phyloP scores from a whole-genome alignment of 2,113 vertebrate species.

The Archilochus colubris region DNA sequence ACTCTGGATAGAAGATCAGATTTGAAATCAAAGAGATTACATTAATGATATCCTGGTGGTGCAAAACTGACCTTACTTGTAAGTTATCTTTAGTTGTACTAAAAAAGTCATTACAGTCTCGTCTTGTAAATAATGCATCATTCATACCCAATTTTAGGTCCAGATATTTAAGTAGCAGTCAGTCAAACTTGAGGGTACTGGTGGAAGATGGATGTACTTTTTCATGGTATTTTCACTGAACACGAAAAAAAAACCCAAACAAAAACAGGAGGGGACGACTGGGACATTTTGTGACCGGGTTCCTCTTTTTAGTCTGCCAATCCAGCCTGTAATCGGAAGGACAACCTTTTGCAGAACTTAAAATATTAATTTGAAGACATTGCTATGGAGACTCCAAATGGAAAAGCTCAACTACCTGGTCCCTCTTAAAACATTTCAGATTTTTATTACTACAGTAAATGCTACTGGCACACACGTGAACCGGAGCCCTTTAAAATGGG shows the following conservation, averaged over 20 bases:
- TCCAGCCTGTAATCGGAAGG: background rate
- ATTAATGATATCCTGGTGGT: background rate
- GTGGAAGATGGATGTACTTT: background rate
- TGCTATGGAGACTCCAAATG: background rate
- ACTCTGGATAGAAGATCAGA: background rate
- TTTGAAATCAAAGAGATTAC: background rate
- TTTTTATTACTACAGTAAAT: background rate
- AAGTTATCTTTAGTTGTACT: background rate
- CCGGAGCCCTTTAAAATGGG: background rate
- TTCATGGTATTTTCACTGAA: background rate
- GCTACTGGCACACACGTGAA: background rate
- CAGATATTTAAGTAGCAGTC: background rate
- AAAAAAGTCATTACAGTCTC: background rate
- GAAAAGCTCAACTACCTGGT: background rate
- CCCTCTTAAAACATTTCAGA: background rate
- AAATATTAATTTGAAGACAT: constrained; percentile 35
- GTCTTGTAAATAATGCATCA: background rate
- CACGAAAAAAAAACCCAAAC: background rate
- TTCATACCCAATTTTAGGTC: background rate
- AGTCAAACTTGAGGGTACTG: background rate
- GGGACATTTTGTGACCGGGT: background rate
- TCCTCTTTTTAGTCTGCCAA: background rate
- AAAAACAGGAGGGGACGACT: background rate
- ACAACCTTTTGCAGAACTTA: background rate
- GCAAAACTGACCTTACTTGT: background rate